Conservation (phyloP, 2,888 invertebrate species). For the Polia nebulosa region DNA sequence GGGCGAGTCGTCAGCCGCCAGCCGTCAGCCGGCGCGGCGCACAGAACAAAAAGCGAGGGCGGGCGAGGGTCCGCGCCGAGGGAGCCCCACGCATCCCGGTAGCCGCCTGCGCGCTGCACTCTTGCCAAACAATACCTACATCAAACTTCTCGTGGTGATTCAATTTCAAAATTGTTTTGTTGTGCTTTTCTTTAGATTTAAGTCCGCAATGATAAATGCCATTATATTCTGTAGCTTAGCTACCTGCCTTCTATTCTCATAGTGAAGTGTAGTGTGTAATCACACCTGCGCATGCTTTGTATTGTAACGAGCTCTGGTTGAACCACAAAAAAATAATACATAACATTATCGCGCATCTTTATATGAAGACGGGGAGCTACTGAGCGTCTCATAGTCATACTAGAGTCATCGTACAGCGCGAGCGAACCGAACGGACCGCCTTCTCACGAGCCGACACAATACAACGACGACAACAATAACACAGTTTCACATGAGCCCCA, state of each 20-base stretch:
- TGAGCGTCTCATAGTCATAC: not conserved
- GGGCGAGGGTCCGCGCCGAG: conserved; percentile 25
- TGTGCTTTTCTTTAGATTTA: not conserved
- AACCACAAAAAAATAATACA: conserved; percentile 21
- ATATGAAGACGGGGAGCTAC: not conserved
- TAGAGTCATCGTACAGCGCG: not conserved
- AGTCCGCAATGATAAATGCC: not conserved
- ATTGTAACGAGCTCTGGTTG: conserved; percentile 2
- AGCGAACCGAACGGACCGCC: conserved; percentile 10
- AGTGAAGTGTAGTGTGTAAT: not conserved
- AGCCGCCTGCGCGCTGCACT: conserved; percentile 5
- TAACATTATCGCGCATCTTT: conserved; percentile 14
- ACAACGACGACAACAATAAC: conserved; percentile 50
- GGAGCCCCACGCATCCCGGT: conserved; percentile 2
- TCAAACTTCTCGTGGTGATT: not conserved
- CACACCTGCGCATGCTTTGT: conserved; percentile 32
- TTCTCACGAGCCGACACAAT: conserved; percentile 44
- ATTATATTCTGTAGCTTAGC: not conserved
- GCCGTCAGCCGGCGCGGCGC: not conserved
- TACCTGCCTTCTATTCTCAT: conserved; percentile 13
- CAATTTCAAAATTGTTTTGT: not conserved
- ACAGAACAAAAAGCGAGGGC: conserved; percentile 23
- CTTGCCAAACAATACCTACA: not conserved
- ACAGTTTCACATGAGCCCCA: conserved; percentile 43
- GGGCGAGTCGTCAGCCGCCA: not conserved